These are phyloP conservation scores for Silvanus unidentatus DNA, from an alignment of 2,888 invertebrate species.

Conservation along the genomic window DNA sequence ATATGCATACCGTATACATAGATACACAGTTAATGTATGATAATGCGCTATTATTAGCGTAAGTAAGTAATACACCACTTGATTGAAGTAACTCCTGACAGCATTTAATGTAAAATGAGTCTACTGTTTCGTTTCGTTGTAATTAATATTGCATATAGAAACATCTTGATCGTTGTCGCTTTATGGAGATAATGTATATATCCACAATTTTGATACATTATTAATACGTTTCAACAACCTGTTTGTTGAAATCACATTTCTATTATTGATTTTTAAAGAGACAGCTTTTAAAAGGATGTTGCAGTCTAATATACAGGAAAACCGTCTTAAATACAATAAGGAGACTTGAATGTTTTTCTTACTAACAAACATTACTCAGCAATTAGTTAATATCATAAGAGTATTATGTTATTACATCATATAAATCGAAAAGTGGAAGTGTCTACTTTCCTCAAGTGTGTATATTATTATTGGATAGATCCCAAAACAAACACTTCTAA, in stretches of 20 bases:
- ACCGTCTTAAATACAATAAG: too few species aligned
- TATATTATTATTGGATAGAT: conserved; percentile 12
- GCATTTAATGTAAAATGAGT: background rate
- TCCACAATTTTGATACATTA: background rate
- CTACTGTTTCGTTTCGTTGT: background rate
- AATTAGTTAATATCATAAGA: background rate
- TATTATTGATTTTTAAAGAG: background rate
- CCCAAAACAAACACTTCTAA: conserved; percentile 28
- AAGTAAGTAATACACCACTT: too few species aligned
- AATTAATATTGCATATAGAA: conserved; percentile 3
- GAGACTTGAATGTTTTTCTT: background rate
- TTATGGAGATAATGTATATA: background rate
- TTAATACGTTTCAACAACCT: background rate
- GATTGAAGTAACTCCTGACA: background rate
- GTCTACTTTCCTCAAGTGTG: conserved; percentile 11
- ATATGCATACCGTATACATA: background rate
- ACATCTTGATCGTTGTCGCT: background rate
- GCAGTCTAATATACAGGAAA: too few species aligned
- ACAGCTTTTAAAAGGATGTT: background rate
- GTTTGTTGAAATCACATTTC: background rate
- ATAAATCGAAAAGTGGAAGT: conserved; percentile 8
- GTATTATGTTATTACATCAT: conserved; percentile 2
- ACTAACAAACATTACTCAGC: conserved; percentile 3
- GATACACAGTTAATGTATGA: background rate
- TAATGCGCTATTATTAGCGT: background rate